phyloP scores from a whole-genome alignment of 2,113 vertebrate genomes.

The Origma solitaria region DNA sequence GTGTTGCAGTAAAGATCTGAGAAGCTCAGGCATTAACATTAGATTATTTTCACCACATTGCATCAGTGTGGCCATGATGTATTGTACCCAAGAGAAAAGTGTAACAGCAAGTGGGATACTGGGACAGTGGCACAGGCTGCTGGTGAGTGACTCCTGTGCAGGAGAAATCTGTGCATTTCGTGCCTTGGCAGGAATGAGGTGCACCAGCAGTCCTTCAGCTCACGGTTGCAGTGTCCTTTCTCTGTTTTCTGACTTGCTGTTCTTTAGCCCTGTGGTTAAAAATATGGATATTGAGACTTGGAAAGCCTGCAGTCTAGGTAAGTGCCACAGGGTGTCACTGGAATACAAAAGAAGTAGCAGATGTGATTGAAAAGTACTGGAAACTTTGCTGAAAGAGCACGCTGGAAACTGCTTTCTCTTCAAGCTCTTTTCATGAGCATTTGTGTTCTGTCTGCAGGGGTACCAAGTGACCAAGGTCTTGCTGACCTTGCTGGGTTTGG shows the following conservation, averaged over 20 bases:
- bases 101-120: too few species aligned
- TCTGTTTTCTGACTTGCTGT: background rate
- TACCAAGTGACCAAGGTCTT: background rate
- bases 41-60: background rate
- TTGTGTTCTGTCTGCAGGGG: background rate
- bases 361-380: background rate
- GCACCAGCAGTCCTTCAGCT: background rate
- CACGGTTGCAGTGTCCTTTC: background rate
- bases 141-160: background rate
- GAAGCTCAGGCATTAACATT: background rate
- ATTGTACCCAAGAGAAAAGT: background rate
- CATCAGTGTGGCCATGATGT: background rate
- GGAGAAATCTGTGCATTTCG: background rate
- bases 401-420: background rate
- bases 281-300: accelerated
- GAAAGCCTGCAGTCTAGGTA: background rate
- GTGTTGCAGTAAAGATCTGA: background rate
- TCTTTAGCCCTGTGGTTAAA: background rate
- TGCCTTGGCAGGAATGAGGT: background rate
- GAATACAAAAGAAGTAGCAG: background rate
- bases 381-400: background rate
- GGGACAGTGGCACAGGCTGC: background rate
- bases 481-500: background rate
- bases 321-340: constrained; percentile 45
- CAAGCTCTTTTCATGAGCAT: background rate